Evolutionary conservation across 2,888 invertebrate genomes (phyloP), one percentile per base, ranked within the genome.

Genomic region (Drosophila mulleri): DNA sequence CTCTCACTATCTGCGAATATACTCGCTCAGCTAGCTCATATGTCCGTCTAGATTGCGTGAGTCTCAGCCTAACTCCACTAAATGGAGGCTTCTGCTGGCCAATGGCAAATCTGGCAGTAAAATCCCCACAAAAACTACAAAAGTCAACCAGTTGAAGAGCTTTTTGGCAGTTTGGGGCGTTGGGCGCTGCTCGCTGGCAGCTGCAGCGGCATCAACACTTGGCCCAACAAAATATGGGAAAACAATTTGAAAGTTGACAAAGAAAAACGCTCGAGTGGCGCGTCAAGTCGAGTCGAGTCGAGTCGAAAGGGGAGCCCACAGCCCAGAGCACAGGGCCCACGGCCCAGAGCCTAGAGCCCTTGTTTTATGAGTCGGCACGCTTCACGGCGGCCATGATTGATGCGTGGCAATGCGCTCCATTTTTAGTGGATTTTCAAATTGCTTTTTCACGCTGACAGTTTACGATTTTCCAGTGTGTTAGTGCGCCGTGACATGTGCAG

Each of bases 391-490:
- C 75, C 86, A 85, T 85, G 89, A 85, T 85, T 89, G 84, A 85
- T 85, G 84, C 72, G 83, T 64, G 74, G 62, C 80, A 62, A 54
- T 67, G 67, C 53, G 85, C 68, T 58, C 53, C 72, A 65, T 65
- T 80, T 89, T 85, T 85, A 85, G 84, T 85, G 83, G 84, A 85
- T 85, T 88, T 80, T 65, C 54, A 89, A 85, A 85, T 89, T 89
- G 84, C 89, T 89, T 85, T 83, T 85, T 85, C 83, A 77, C 86
- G 86, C 86, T 88, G 84, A 82, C 84, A 88, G 80, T 75, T 80
- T 85, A 82, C 78, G 74, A 79, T 78, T 78, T 78, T 62, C 32
- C 63, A 78, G 75, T 71, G 66, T 37, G 58, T 44, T 6, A 42
- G 44, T 42, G 47, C 0, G 47, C 45, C 29, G 11, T 32, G 52